Percentiles rank a stretch among this genome's conserved stretches.
Conservation (phyloP, 2,888 invertebrate genomes). For the Euzophera pinguis region DNA sequence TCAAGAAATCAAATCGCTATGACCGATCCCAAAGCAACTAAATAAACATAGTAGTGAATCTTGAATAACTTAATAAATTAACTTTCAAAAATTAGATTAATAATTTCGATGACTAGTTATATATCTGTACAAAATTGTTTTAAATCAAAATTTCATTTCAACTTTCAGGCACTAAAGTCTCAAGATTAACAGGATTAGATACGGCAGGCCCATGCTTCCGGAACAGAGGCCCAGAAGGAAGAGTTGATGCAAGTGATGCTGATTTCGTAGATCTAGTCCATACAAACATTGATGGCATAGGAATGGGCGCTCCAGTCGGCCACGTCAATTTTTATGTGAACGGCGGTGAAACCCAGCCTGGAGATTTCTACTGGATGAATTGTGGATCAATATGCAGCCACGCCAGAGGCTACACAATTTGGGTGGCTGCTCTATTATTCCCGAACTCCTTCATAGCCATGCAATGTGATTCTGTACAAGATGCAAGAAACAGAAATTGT, state of each 20-base stretch:
- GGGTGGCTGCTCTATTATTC: no score
- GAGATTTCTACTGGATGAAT: constrained; percentile 17
- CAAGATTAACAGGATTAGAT: constrained; percentile 27
- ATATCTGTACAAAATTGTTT: no score
- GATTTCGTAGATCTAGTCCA: constrained; percentile 25
- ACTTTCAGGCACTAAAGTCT: not conserved
- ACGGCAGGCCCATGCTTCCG: constrained; percentile 32
- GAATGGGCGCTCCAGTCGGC: constrained; percentile 25
- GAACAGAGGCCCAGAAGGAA: constrained; percentile 21
- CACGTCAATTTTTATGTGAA: constrained; percentile 36
- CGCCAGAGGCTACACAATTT: constrained; percentile 27
- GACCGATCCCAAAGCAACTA: no score
- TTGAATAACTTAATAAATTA: no score
- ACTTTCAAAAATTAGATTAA: no score
- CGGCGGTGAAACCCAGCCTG: constrained; percentile 32
- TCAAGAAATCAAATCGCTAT: no score
- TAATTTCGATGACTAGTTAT: no score
- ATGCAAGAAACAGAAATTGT: constrained; percentile 29
- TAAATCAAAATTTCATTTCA: no score
- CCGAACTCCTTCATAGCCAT: no score
- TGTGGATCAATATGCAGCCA: no score
- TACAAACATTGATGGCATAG: constrained; percentile 30
- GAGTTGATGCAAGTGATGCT: constrained; percentile 28
- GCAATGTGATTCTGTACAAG: constrained; percentile 30
- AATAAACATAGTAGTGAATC: no score